These are phyloP conservation scores for Acyrthosiphon pisum DNA, from an alignment of 1,140 invertebrate species.

Conservation along the genomic window DNA sequence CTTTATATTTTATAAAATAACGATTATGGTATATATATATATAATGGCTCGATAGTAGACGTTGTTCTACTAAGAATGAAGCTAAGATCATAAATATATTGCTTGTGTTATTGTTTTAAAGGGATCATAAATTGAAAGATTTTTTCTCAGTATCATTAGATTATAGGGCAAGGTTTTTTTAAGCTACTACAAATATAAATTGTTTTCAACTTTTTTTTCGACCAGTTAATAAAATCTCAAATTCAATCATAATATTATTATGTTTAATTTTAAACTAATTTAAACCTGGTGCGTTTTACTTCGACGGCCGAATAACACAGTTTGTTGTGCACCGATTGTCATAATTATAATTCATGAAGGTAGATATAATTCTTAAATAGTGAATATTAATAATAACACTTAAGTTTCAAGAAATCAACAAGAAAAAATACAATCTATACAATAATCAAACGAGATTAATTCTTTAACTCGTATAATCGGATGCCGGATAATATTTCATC, in stretches of 20 bases:
- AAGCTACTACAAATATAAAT: too few species aligned
- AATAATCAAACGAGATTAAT: neutral
- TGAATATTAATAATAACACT: neutral
- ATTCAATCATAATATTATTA: neutral
- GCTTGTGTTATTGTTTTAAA: neutral
- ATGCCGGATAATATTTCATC: conserved; percentile 8
- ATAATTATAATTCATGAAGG: too few species aligned
- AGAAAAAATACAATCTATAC: neutral
- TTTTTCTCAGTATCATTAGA: too few species aligned
- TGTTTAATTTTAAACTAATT: neutral
- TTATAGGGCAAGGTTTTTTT: too few species aligned
- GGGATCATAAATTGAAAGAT: neutral
- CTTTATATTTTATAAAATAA: neutral
- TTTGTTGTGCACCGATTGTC: neutral
- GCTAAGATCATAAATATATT: neutral
- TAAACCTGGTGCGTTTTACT: neutral
- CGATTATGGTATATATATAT: neutral
- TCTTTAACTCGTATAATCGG: neutral
- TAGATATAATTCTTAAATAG: too few species aligned
- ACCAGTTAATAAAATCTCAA: neutral
- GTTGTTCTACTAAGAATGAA: neutral
- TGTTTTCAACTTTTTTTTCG: too few species aligned
- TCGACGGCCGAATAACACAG: neutral
- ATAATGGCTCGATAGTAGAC: too few species aligned
- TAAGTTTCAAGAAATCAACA: neutral